These are phyloP conservation scores for Formica selysi DNA, from an alignment of 1,140 invertebrate species.

Conservation along the genomic window DNA sequence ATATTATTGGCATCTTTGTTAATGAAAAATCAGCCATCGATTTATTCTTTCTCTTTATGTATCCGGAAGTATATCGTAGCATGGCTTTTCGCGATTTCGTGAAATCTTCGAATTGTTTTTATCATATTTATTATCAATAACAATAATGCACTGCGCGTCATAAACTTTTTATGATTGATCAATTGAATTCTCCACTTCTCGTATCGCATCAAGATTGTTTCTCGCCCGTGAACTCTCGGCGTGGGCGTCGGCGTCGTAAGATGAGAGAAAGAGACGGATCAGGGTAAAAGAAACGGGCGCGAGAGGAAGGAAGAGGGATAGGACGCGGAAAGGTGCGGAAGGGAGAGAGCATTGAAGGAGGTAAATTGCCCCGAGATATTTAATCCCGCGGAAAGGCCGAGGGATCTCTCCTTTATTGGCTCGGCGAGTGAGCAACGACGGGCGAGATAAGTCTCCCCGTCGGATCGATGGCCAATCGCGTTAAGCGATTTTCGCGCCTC, in stretches of 20 bases:
- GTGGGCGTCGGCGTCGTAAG: conserved; percentile 66
- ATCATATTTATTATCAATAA: conserved; percentile 13
- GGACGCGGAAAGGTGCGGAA: conserved; percentile 29
- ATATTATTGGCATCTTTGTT: neutral
- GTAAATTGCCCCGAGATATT: conserved; percentile 84
- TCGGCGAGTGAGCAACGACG: conserved; percentile 76
- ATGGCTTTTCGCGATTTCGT: neutral
- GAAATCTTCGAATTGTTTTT: neutral
- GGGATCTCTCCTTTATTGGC: conserved; percentile 84
- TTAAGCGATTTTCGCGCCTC: conserved; percentile 84
- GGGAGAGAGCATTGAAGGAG: conserved; percentile 68
- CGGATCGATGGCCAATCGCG: conserved; percentile 83
- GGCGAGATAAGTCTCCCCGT: conserved; percentile 82
- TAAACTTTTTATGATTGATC: conserved; percentile 45
- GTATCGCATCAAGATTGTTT: conserved; percentile 49
- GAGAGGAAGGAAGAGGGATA: neutral
- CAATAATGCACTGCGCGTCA: neutral
- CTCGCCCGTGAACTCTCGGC: conserved; percentile 65
- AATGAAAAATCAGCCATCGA: neutral
- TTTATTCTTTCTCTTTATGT: neutral
- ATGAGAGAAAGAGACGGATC: conserved; percentile 47
- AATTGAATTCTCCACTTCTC: conserved; percentile 14
- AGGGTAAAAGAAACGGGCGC: conserved; percentile 24
- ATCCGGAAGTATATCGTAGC: neutral
- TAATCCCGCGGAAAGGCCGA: conserved; percentile 82